Evolutionary conservation across 2,888 invertebrate genomes (phyloP), one percentile per base, ranked within the genome.

Genomic region (Agriopis aurantiaria): DNA sequence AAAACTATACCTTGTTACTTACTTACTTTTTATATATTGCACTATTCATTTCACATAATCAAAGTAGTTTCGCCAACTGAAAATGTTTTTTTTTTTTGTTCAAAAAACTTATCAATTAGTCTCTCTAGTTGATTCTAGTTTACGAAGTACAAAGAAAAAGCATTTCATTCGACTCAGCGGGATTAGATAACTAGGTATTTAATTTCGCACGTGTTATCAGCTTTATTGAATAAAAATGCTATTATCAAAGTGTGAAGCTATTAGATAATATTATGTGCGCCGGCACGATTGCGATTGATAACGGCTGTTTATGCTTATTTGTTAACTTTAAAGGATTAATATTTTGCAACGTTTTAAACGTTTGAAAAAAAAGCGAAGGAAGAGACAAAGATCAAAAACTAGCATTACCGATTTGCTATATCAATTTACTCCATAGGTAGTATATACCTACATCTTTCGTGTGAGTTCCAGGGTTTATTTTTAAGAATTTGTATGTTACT

Each of bases 191-290:
- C 8, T 1, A 23, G 17, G 17, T 51, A 51, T 51, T 52, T 33
- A 49, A 61, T 65, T 65, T 61, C 57, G 61, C 56, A 65, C 43
- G 5, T 41, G 57, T 60, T 57, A 65, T 59, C 53, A 62, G 40
- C 41, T 11, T 51, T 65, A 65, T 65, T 61, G 6, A 60, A 65
- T 69, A 69, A 49, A 58, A 65, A 51, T 65, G 56, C 40, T 51
- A 61, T 61, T 61, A 68, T 68, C 57, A 58, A 60, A 64, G 63
- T 59, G 68, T 68, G 60, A 69, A 61, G 60, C 41, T 55, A 49
- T 64, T 65, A 51, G 65, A 69, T 65, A 64, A 65, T 64, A 64
- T 51, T 65, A 14, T 70, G 58, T 55, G 56, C 12, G 58, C 40
- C 57, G 70, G 14, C 66, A 64, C 23, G 58, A 67, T 66, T 70